These are phyloP conservation scores for Kuschelorhynchus macadamiae DNA, from an alignment of 2,888 invertebrate genomes.

Conservation along the genomic window DNA sequence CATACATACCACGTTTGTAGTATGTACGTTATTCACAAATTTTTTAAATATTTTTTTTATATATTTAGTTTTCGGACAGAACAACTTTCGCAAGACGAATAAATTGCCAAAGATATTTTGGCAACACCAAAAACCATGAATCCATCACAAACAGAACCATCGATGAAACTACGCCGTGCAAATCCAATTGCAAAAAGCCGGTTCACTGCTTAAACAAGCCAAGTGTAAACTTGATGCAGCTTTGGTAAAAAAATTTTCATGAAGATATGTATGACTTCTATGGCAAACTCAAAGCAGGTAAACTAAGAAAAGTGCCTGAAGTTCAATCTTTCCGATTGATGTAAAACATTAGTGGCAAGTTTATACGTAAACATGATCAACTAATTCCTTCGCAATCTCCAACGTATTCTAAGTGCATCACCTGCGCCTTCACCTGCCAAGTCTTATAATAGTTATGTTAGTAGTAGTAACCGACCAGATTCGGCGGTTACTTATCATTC, in stretches of 20 bases:
- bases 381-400: background rate
- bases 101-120: slow-evolving; percentile 5
- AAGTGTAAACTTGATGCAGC: background rate
- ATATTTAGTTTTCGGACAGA: slow-evolving; percentile 3
- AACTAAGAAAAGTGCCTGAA: slow-evolving; percentile 7
- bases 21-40: too few species aligned
- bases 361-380: background rate
- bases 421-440: too few species aligned
- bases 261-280: slow-evolving; percentile 8
- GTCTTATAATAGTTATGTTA: too few species aligned
- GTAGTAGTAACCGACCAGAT: too few species aligned
- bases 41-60: background rate
- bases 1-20: too few species aligned
- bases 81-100: slow-evolving; percentile 4
- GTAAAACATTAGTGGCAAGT: slow-evolving; percentile 4
- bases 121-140: slow-evolving; percentile 3
- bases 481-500: too few species aligned
- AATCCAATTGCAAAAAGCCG: slow-evolving; percentile 5
- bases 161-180: background rate
- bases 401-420: background rate
- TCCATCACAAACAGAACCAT: slow-evolving; percentile 9
- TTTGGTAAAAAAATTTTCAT: slow-evolving; percentile 1
- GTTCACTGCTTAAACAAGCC: slow-evolving; percentile 6
- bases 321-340: background rate
- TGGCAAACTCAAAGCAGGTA: slow-evolving; percentile 1